Evolutionary conservation across 2,797 vertebrate genomes (phyloP), one percentile per base, ranked within the genome.

Genomic region (Loris lydekkerianus): DNA sequence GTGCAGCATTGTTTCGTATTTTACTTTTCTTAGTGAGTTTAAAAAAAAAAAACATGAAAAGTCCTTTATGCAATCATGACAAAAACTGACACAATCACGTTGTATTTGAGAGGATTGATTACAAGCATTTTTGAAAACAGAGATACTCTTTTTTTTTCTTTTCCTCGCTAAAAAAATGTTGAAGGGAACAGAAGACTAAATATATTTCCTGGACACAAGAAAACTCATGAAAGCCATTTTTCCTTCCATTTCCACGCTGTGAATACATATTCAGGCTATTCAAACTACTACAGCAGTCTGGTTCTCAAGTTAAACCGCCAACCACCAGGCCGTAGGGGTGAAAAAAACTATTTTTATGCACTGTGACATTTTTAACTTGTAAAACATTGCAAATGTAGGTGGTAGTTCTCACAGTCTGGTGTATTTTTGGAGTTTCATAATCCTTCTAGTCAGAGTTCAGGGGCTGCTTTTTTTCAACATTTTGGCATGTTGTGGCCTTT

Each of bases 351-450:
- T 97, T 98, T 98, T 98, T 97, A 97, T 96, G 75, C 72, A 7
- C 87, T 96, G 89, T 97, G 96, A 98, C 96, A 97, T 98, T 98
- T 98, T 98, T 94, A 98, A 97, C 91, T 97, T 97, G 86, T 93
- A 96, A 96, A 97, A 96, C 84, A 88, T 91, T 95, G 88, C 89
- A 98, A 97, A 97, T 96, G 81, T 97, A 97, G 89, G 94, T 97
- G 96, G 93, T 77, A 96, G 76, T 97, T 98, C 92, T 98, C 97
- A 95, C 85, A 97, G 78, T 93, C 94, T 98, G 90, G 37, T 94
- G 8, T 97, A 96, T 96, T 98, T 98, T 98, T 95, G 97, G 96
- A 97, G 18, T 18, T 97, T 73, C 94, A 81, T 96, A 97, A 97
- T 96, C 93, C 85, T 96, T 56, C 86, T 9, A 96, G 91, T 94